Evolutionary conservation across 64 coral and sea anemone genomes (phyloP), one percentile per base, ranked within the genome.

Genomic region (Platygyra sinensis): DNA sequence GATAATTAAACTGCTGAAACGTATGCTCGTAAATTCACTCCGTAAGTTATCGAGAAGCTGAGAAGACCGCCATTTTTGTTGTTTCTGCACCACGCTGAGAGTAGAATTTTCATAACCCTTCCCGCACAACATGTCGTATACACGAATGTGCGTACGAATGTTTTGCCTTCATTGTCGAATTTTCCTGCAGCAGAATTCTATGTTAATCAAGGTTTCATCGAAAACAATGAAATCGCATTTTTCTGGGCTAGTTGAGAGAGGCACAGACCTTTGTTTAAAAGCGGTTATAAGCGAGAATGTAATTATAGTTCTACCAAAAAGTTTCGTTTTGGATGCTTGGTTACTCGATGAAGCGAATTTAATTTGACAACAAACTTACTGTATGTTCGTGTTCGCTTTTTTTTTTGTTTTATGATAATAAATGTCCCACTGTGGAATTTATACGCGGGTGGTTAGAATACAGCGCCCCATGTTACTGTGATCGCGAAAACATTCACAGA

Each of bases 241-340:
- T 75, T 38, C 31, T 17, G 14, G 15, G 15, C 2, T 0, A 46
- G 28, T 42, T 9, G 31, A 75, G 25, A 18, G 73, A 36, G 49
- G 17, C 20, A 79, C 31, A 79, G 24, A 22, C 12, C 9, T 38
- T 50, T 77, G 17, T 20, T 62, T 22, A 22, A 0, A 69, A 25
- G 22, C 25, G 22, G 50, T 29, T 20, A 24, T 24, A 6, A 22
- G 5, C 20, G 10, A 24, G 4, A 55, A 4, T 52, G 20, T 52
- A 57, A 79, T 27, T 65, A 27, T 52, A 50, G 17, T 71, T 69
- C 5, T 39, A 36, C 24, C 32, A 52, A 14, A n/a, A 51, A 20
- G 67, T 85, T 71, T 71, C 63, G 81, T 72, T 28, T 85, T 85
- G 81, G 81, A 15, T 72, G 20, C 63, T 71, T 85, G 38, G 81